phyloP scores from a whole-genome alignment of 2,888 invertebrate species.

The Idaea aversata region DNA sequence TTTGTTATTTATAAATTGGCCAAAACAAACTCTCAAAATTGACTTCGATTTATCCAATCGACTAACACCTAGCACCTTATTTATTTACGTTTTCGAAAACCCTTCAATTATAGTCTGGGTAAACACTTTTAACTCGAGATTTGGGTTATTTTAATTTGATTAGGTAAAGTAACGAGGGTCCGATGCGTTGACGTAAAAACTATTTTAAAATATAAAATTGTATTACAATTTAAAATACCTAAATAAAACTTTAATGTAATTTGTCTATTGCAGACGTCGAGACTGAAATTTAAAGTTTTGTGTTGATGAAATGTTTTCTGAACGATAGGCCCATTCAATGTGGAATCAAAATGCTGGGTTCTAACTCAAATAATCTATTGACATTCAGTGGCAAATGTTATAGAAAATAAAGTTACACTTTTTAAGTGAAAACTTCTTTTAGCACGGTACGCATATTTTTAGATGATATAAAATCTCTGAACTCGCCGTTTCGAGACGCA shows the following conservation, averaged over 20 bases:
- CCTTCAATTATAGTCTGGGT: neutral
- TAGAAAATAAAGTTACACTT: no score
- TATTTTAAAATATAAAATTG: neutral
- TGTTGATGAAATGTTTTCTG: no score
- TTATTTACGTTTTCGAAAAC: neutral
- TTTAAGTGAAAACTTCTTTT: no score
- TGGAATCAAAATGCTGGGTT: no score
- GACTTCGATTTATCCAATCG: neutral
- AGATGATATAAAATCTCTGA: no score
- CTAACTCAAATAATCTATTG: no score
- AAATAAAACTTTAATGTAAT: neutral
- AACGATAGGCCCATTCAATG: no score
- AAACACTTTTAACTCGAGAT: neutral
- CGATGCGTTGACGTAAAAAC: neutral
- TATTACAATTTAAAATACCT: neutral
- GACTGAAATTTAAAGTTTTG: no score
- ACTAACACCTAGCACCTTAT: neutral
- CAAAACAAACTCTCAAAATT: neutral
- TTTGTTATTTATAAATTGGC: neutral
- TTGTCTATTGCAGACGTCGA: neutral
- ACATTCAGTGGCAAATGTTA: no score
- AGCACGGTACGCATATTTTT: no score
- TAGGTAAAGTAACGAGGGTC: neutral
- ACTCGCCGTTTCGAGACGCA: no score
- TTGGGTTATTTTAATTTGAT: neutral